Evolutionary conservation across 2,888 invertebrate genomes (phyloP), one percentile per base, ranked within the genome.

Genomic region (Auanema freiburgensis): DNA sequence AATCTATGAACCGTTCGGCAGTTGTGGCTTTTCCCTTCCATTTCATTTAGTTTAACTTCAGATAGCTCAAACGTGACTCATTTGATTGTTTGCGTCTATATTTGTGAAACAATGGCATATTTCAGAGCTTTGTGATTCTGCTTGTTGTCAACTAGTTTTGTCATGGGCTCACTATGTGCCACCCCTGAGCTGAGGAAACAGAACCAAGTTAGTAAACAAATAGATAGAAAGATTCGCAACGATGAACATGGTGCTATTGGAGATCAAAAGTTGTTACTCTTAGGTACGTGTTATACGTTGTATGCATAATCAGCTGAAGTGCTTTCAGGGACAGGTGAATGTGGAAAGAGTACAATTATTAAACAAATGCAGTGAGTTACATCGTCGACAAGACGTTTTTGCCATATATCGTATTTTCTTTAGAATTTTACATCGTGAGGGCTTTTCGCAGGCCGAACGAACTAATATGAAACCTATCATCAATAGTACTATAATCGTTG

Each of bases 271-370:
- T 23, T 72, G 21, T 43, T 70, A 33, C 65, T 72, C n/a, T 54
- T 72, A n/a, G 64, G 67, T 66, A n/a, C 1, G 54, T 57, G 41
- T 59, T 41, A 16, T 8, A 42, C 16, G 6, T 49, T 46, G 43
- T 18, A 2, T n/a, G 25, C 56, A 33, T 23, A 56, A 14, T 53
- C n/a, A 56, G 16, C 2, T 8, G 8, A 18, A 53, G 8, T 12
- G 24, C 12, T 66, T 66, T 49, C 44, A 68, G 75, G 75, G 25
- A 68, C 72, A 14, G 75, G 75, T 23, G 72, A 73, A 55, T 73
- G 75, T 55, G 75, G 75, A 10, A 75, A 75, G 59, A 69, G 69
- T 41, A 75, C 75, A 4, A 68, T 75, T 54, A 57, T 75, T 41
- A 75, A 75, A 49, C 75, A 75, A 49, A 75, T 75, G 57, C 69